Percentiles rank a stretch among this genome's conserved stretches.
phyloP scores from a whole-genome alignment of 2,888 invertebrate species.

The Brenthis daphne region DNA sequence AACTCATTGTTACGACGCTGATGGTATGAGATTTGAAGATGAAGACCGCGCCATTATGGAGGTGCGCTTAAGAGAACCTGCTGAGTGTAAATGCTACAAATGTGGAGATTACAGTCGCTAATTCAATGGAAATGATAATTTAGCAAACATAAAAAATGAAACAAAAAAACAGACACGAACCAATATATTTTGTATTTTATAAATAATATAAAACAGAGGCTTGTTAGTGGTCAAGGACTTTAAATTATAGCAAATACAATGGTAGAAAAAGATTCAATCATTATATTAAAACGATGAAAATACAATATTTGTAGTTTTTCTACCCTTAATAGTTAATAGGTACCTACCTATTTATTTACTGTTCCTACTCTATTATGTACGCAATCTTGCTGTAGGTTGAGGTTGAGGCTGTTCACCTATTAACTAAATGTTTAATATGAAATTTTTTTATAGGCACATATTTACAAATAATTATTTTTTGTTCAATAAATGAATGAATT shows the following conservation, averaged over 20 bases:
- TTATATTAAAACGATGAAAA: constrained; percentile 18
- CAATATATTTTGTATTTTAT: background rate
- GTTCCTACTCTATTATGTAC: too few species aligned
- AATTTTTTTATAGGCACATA: too few species aligned
- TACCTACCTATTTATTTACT: too few species aligned
- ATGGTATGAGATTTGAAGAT: constrained; percentile 88
- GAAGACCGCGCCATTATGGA: constrained; percentile 89
- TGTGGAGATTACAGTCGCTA: constrained; percentile 93
- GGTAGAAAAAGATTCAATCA: background rate
- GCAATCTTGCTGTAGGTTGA: too few species aligned
- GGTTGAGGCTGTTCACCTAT: too few species aligned
- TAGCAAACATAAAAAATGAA: background rate
- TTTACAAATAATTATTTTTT: too few species aligned
- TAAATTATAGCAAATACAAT: background rate
- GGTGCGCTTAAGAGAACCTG: constrained; percentile 91
- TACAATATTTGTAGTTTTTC: constrained; percentile 14
- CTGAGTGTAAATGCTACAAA: constrained; percentile 94
- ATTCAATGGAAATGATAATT: constrained; percentile 37
- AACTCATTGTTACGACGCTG: constrained; percentile 93
- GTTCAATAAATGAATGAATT: too few species aligned
- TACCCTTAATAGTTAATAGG: background rate
- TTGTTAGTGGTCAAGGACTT: too few species aligned
- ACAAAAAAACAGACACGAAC: too few species aligned
- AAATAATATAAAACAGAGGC: background rate
- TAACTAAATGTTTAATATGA: too few species aligned